These are phyloP conservation scores for Natator depressus DNA, from an alignment of 2,113 vertebrate species.

Conservation along the genomic window DNA sequence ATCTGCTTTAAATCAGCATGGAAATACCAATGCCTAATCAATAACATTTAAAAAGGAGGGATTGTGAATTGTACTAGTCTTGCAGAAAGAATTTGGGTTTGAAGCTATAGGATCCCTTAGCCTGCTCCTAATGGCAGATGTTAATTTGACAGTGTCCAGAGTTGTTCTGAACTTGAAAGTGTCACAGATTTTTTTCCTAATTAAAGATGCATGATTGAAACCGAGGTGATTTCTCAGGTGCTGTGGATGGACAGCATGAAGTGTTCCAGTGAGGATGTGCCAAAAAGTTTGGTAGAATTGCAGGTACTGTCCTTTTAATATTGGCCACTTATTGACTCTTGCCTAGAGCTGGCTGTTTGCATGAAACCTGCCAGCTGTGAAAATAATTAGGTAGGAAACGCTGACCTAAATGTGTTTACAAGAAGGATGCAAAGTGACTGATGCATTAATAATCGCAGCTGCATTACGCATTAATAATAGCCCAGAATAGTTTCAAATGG, in stretches of 20 bases:
- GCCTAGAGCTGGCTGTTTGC: background rate
- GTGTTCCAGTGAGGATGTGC: background rate
- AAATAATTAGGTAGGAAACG: background rate
- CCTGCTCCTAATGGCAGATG: background rate
- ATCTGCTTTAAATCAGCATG: background rate
- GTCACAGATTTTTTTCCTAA: background rate
- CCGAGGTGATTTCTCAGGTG: background rate
- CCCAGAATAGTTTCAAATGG: background rate
- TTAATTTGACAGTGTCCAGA: background rate
- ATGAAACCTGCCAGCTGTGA: accelerated
- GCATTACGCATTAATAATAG: background rate
- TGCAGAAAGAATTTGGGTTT: background rate
- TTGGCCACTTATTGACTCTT: background rate
- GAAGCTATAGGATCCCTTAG: background rate
- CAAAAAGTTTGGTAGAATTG: accelerated
- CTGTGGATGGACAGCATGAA: background rate
- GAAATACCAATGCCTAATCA: background rate
- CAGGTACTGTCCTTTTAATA: accelerated
- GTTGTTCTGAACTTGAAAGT: background rate
- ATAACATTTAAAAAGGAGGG: background rate
- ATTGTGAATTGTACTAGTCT: background rate
- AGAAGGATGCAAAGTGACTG: background rate
- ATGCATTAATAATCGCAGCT: background rate
- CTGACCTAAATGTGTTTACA: background rate
- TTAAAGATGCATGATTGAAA: background rate